These are phyloP conservation scores for Pristiophorus japonicus DNA, from an alignment of 2,113 vertebrate species.

Conservation along the genomic window DNA sequence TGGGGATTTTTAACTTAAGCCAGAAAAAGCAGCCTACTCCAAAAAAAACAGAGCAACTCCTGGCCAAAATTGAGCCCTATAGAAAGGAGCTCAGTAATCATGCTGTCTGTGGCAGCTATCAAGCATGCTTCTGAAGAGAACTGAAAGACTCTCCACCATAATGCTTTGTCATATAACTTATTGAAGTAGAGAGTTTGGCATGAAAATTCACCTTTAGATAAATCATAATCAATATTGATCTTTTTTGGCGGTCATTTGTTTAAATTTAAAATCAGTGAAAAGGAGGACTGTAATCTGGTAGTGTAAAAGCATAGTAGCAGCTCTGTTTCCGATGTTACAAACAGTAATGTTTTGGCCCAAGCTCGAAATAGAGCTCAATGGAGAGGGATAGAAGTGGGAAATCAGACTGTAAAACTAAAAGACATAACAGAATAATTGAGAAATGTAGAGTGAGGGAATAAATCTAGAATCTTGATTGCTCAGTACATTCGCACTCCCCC, in stretches of 20 bases:
- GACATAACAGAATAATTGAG: neutral
- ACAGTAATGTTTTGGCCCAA: neutral
- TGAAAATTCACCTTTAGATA: neutral
- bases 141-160: neutral
- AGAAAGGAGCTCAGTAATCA: neutral
- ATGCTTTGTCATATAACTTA: neutral
- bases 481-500: neutral
- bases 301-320: neutral
- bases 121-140: neutral
- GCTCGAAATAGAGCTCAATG: neutral
- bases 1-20: too few relatives aligned
- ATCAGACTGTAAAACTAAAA: neutral
- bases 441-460: neutral
- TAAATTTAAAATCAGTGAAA: neutral
- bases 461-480: neutral
- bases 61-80: too few relatives aligned
- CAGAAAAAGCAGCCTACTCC: too few relatives aligned
- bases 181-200: neutral
- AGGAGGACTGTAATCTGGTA: neutral
- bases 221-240: neutral
- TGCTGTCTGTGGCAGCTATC: neutral
- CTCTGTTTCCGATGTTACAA: neutral
- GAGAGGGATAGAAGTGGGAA: neutral
- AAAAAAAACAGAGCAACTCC: too few relatives aligned
- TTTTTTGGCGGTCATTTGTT: neutral